Base-by-base conservation (phyloP, 2,797 vertebrate species). In the Enteromius fasciolatus region DNA sequence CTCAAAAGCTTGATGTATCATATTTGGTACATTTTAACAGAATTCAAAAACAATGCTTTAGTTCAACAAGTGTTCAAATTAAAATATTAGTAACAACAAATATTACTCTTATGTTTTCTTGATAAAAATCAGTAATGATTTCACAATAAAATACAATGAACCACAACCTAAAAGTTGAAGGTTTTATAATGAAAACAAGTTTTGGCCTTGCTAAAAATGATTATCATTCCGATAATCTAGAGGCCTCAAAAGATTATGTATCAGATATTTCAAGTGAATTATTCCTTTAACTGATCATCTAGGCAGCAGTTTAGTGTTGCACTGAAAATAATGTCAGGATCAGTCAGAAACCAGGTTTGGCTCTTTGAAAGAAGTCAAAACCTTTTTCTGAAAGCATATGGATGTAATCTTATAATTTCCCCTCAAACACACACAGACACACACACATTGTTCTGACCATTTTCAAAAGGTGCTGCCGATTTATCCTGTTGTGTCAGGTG, bases 351-450 rank as follows among this genome's bases (percentile, higher is more conserved):
- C 50, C 31, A 90, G 92, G 94, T 91, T 92, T 94, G 93, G 91
- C 94, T 94, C 91, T 94, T 94, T 95, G 90, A 95, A 87, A 90
- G 90, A 90, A 87, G 88, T 95, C 91, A 93, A 95, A 90, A 67
- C 52, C 28, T 50, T 66, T 12, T 67, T 39, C 93, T 93, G 89
- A 90, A 91, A 94, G 91, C 92, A 91, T 91, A 91, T 94, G 89
- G 87, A 92, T 90, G 94, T 96, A 96, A 97, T 96, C 96, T 96
- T 93, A 93, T 97, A 95, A 96, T 96, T 95, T 94, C 92, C 87
- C 93, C 91, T 76, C 48, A 74, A 48, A 61, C 54, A 84, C 54
- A 79, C 61, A 78, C 46, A 84, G 64, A 74, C 79, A 64, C 61
- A 78, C 46, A 84, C 70, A 74, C 79, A 64, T 94, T 95, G 92